These are phyloP conservation scores for Andrena chrysosceles DNA, from an alignment of 2,888 invertebrate species.

Conservation along the genomic window DNA sequence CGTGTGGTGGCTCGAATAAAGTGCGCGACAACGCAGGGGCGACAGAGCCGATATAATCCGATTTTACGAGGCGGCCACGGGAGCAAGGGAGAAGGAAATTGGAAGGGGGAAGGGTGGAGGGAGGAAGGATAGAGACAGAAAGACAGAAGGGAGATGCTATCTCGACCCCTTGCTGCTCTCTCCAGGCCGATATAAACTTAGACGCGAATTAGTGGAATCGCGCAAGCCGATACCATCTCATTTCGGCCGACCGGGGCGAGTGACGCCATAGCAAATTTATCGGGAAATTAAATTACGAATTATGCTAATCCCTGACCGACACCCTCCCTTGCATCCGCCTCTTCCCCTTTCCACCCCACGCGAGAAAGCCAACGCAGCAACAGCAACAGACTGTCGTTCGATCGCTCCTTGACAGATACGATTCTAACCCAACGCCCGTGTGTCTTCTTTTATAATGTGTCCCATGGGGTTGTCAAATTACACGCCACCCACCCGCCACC, in stretches of 20 bases:
- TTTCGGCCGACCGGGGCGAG: constrained; percentile 64
- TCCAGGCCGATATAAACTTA: constrained; percentile 80
- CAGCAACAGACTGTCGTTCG: constrained; percentile 3
- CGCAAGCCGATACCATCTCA: constrained; percentile 80
- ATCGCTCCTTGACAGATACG: constrained; percentile 41
- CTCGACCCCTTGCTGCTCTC: constrained; percentile 69
- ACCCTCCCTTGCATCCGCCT: neutral
- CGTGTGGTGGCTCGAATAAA: constrained; percentile 68
- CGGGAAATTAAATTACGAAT: constrained; percentile 83
- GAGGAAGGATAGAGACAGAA: constrained; percentile 6
- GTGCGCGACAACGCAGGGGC: constrained; percentile 72
- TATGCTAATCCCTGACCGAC: constrained; percentile 74
- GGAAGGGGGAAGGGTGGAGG: constrained; percentile 13
- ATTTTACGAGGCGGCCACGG: constrained; percentile 76
- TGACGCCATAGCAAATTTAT: constrained; percentile 78
- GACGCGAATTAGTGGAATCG: constrained; percentile 83
- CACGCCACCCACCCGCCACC: constrained; percentile 35
- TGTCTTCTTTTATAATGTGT: constrained; percentile 18
- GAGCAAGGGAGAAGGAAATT: constrained; percentile 32
- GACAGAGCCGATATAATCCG: constrained; percentile 74
- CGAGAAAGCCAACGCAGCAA: constrained; percentile 2
- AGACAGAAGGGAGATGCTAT: constrained; percentile 65
- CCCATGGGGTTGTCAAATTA: constrained; percentile 17
- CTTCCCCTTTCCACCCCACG: neutral
- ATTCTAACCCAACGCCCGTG: constrained; percentile 15